phyloP scores from a whole-genome alignment of 2,113 vertebrate genomes.

The Phrynocephalus versicolor region DNA sequence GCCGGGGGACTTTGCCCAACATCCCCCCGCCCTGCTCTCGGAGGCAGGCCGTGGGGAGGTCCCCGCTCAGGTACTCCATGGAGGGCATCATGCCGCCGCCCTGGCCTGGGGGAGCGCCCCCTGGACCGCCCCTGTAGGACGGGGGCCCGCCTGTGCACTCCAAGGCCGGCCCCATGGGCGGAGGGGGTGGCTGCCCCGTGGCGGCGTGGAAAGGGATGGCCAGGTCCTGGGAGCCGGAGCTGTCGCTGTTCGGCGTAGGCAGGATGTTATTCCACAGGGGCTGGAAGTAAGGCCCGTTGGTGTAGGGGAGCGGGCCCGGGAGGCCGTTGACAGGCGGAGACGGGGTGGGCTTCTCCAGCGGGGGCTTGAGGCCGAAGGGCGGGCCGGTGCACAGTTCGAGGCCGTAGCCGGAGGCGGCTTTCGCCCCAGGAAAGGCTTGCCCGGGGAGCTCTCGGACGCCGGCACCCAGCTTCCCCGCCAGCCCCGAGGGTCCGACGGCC shows the following conservation, averaged over 20 bases:
- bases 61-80: conserved; percentile 94
- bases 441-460: conserved; percentile 78
- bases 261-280: conserved; percentile 96
- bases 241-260: conserved; percentile 98
- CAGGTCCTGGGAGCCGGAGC: conserved; percentile 97
- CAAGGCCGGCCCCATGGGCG: conserved; percentile 82
- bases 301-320: conserved; percentile 87
- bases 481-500: conserved; percentile 76
- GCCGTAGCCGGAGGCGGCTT: conserved; percentile 83
- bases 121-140: conserved; percentile 66
- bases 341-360: conserved; percentile 92
- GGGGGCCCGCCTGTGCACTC: conserved; percentile 87
- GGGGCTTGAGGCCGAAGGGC: conserved; percentile 90
- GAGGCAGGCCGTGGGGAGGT: conserved; percentile 98
- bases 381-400: conserved; percentile 93
- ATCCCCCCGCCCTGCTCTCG: conserved; percentile 93
- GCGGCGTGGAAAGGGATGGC: conserved; percentile 90
- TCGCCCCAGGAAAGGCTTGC: conserved; percentile 84
- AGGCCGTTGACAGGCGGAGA: conserved; percentile 92
- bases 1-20: conserved; percentile 95
- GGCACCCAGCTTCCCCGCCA: conserved; percentile 81
- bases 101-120: conserved; percentile 80
- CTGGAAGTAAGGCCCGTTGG: conserved; percentile 96
- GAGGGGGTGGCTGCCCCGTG: conserved; percentile 83
- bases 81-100: conserved; percentile 94